These are phyloP conservation scores for Parazoanthus darwini DNA, from an alignment of 92 coral and sea anemone genomes.

Conservation along the genomic window DNA sequence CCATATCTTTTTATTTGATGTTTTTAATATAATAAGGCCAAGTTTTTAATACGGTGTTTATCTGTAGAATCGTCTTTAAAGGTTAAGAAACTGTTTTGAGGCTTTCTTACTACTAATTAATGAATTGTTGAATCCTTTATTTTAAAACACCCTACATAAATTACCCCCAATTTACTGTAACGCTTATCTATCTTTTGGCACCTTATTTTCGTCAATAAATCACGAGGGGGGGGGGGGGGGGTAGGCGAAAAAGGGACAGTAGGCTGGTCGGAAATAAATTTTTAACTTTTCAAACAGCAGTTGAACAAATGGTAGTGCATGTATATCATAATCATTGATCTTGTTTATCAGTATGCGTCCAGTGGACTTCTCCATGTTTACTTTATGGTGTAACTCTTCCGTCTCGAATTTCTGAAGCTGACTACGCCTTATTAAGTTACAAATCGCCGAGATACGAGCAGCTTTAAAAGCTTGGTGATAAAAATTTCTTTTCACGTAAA, in stretches of 20 bases:
- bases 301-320: background rate
- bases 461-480: background rate
- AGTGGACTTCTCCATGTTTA: background rate
- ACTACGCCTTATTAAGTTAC: background rate
- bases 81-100: background rate
- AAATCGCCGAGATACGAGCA: background rate
- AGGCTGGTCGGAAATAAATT: background rate
- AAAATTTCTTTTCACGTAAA: no score
- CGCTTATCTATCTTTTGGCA: background rate
- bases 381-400: background rate
- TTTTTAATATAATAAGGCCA: no score
- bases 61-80: background rate
- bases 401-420: background rate
- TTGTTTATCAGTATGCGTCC: background rate
- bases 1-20: background rate
- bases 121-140: no score
- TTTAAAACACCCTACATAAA: background rate
- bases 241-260: background rate
- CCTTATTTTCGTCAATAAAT: background rate
- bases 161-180: background rate
- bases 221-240: background rate
- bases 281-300: conserved; percentile 10
- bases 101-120: background rate
- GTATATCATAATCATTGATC: background rate
- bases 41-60: background rate